Evolutionary conservation across 2,797 vertebrate species (phyloP).

Genomic region (Coranthus polyacanthus): DNA sequence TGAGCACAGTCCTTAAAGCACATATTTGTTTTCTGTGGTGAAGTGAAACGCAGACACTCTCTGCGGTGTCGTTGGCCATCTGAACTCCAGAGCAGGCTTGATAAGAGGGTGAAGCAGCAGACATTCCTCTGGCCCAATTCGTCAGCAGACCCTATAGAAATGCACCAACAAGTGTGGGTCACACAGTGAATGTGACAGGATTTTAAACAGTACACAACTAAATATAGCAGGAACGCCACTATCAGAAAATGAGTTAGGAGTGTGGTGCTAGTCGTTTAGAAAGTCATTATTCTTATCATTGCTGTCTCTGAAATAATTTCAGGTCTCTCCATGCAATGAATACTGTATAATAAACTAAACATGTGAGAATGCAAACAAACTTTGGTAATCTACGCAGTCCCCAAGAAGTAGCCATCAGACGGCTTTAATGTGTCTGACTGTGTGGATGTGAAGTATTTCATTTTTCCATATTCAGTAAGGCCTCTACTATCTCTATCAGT

Average conservation of each 20-base stretch:
- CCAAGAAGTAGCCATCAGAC: slow-evolving; percentile 77
- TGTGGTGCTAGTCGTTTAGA: slow-evolving; percentile 87
- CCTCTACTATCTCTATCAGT: slow-evolving; percentile 72
- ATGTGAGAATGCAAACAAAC: slow-evolving; percentile 82
- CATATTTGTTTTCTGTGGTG: slow-evolving; percentile 36
- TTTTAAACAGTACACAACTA: slow-evolving; percentile 91
- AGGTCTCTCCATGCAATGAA: slow-evolving; percentile 89
- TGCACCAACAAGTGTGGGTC: slow-evolving; percentile 77
- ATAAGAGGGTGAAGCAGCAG: slow-evolving; percentile 71
- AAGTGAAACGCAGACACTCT: slow-evolving; percentile 48
- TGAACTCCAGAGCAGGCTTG: slow-evolving; percentile 73
- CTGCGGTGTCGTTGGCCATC: slow-evolving; percentile 75
- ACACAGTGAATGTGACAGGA: slow-evolving; percentile 85
- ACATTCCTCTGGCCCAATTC: slow-evolving; percentile 73
- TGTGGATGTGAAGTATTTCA: slow-evolving; percentile 59
- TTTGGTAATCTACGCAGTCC: slow-evolving; percentile 78
- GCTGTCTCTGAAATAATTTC: slow-evolving; percentile 90
- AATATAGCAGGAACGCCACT: slow-evolving; percentile 87
- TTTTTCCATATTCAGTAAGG: slow-evolving; percentile 76
- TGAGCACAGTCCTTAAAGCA: slow-evolving; percentile 15
- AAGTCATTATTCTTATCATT: slow-evolving; percentile 91
- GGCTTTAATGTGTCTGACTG: slow-evolving; percentile 66
- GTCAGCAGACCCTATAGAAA: slow-evolving; percentile 79
- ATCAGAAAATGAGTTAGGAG: slow-evolving; percentile 90
- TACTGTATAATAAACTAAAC: slow-evolving; percentile 89